Percentiles rank a stretch among this genome's conserved stretches.
phyloP scores from a whole-genome alignment of 35 echinoderm and acorn worm species.

The Lytechinus variegatus region DNA sequence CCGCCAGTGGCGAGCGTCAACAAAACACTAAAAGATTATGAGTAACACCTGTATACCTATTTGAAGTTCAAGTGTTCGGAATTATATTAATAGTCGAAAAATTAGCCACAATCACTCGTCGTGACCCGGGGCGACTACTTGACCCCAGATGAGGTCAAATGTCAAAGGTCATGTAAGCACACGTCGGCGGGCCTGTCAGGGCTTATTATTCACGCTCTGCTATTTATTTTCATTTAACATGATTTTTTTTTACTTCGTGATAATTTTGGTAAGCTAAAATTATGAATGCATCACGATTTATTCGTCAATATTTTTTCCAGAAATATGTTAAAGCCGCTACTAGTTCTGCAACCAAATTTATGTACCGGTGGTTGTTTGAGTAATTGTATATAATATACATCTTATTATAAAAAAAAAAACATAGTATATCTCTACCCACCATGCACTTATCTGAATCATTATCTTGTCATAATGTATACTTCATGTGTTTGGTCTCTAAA shows the following conservation, averaged over 20 bases:
- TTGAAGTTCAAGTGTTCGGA: conserved; percentile 3
- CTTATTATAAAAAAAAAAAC: too few relatives aligned
- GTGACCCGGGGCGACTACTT: conserved; percentile 7
- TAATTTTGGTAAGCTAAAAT: neutral
- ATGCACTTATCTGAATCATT: too few relatives aligned
- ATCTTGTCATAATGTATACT: too few relatives aligned
- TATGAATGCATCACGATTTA: too few relatives aligned
- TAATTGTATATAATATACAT: too few relatives aligned
- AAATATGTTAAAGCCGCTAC: too few relatives aligned
- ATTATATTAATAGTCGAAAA: neutral
- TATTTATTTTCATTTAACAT: conserved; percentile 21
- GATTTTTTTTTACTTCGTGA: neutral
- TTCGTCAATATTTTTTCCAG: too few relatives aligned
- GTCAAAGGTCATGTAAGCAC: neutral
- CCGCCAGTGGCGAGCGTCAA: neutral
- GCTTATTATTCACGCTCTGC: conserved; percentile 10
- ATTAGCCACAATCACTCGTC: conserved; percentile 1
- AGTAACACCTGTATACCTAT: neutral
- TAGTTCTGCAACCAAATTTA: too few relatives aligned
- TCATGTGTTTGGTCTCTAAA: too few relatives aligned
- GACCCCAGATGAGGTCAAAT: neutral
- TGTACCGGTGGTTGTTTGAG: too few relatives aligned
- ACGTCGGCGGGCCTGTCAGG: neutral
- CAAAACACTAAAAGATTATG: neutral
- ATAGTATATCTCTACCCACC: too few relatives aligned